A percentile compares a stretch with the other conserved stretches of the same genome.
Evolutionary conservation across 2,888 invertebrate genomes (phyloP).

Genomic region (Megalurothrips usitatus): DNA sequence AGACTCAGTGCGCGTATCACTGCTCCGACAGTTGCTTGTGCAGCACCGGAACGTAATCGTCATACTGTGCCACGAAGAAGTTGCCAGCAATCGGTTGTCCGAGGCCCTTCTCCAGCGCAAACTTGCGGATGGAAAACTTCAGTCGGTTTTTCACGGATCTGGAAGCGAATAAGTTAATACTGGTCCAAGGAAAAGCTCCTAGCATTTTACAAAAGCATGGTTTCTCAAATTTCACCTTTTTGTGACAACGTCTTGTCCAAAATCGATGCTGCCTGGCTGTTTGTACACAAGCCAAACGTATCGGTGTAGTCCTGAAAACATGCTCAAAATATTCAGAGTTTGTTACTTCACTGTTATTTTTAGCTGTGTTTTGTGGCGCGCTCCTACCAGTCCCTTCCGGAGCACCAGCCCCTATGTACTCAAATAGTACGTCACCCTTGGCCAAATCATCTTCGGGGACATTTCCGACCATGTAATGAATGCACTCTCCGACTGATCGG

Average conservation of each 20-base stretch:
- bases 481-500: conserved; percentile 77
- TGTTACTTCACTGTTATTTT: too few relatives aligned
- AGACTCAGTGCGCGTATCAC: background rate
- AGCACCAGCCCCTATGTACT: conserved; percentile 78
- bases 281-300: conserved; percentile 74
- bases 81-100: background rate
- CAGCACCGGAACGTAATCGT: background rate
- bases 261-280: conserved; percentile 52
- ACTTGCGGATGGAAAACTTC: background rate
- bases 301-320: conserved; percentile 54
- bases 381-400: conserved; percentile 49
- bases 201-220: too few relatives aligned
- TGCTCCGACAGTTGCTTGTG: background rate
- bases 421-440: conserved; percentile 67
- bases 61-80: background rate
- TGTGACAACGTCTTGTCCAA: background rate
- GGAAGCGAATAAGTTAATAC: too few relatives aligned
- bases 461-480: conserved; percentile 84
- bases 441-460: conserved; percentile 65
- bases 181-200: too few relatives aligned
- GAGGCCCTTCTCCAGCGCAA: background rate
- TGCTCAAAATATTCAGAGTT: too few relatives aligned
- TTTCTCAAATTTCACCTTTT: too few relatives aligned
- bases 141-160: background rate
- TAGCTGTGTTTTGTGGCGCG: too few relatives aligned